Evolutionary conservation across 2,888 invertebrate species (phyloP), one percentile per base, ranked within the genome.

Genomic region (Scelioninae gen. 2): DNA sequence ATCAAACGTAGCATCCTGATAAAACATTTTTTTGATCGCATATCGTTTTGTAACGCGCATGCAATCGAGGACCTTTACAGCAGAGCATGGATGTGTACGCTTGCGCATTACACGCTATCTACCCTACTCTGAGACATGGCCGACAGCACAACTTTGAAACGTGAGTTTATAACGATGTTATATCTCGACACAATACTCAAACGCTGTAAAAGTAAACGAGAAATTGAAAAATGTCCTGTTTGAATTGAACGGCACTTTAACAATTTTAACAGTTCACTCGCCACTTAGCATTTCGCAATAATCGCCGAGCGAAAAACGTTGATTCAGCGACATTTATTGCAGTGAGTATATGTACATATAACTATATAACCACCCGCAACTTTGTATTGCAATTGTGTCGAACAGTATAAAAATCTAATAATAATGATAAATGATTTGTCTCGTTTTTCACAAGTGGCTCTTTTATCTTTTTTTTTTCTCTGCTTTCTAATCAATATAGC

Each of bases 111-210:
- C 77, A 77, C 78, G 69, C 76, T 79, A 78, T 77, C 76, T 79
- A 78, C 78, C 78, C 79, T 77, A 78, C 79, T 77, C 78, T 72
- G 15, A 78, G 81, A 80, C 82, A 84, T 85, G 84, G 84, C 65
- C 84, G 84, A 83, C 83, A 81, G 81, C 46, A 82, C 81, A 84
- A 85, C 84, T 85, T 85, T 81, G 80, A 85, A 85, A 85, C 81
- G 83, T 83, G 82, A 85, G 83, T 84, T 83, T 82, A 77, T 78
- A 79, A 67, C 75, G 77, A 77, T 78, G 78, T 78, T 78, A 79
- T 81, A 81, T 79, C 71, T 75, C 64, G 65, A 57, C 65, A 71
- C 65, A 76, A 75, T 73, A 75, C 64, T 43, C 46, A 37, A 18
- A 10, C 53, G 46, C 57, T 53, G 18, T 19, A 39, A 72, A 77